phyloP scores from a whole-genome alignment of 53 echinoderm and acorn worm genomes.

The Astropecten irregularis region DNA sequence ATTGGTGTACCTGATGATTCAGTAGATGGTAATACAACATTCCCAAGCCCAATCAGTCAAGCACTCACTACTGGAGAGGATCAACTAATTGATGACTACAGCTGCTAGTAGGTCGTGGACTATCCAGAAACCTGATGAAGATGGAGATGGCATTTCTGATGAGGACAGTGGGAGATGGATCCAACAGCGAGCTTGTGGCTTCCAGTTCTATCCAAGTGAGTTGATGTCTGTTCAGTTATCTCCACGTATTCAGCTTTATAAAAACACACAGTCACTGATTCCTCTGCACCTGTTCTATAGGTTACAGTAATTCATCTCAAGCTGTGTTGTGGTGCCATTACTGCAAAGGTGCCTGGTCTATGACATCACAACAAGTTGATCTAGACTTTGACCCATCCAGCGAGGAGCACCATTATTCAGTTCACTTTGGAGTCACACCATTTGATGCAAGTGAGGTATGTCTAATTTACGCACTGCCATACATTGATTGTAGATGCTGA shows the following conservation, averaged over 20 bases:
- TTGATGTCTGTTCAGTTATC: background rate
- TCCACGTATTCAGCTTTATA: background rate
- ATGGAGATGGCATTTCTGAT: conserved; percentile 3
- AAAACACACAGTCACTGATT: background rate
- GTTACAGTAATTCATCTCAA: too few species aligned
- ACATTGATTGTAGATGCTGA: too few species aligned
- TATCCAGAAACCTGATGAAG: conserved; percentile 3
- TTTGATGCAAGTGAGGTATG: conserved; percentile 23
- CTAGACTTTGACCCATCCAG: conserved; percentile 58
- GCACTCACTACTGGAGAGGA: background rate
- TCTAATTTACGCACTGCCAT: too few species aligned
- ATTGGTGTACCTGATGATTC: background rate
- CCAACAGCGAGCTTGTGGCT: conserved; percentile 35
- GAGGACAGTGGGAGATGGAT: background rate
- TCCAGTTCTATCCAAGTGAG: conserved; percentile 57
- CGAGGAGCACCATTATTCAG: conserved; percentile 32
- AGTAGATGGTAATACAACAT: background rate
- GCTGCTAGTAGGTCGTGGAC: background rate
- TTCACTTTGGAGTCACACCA: conserved; percentile 25
- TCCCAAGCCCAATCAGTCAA: background rate
- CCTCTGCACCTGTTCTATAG: background rate
- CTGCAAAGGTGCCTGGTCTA: background rate
- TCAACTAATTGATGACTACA: background rate
- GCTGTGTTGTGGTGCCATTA: conserved; percentile 54
- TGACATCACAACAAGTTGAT: background rate